Evolutionary conservation across 1,140 invertebrate genomes (phyloP), one percentile per base, ranked within the genome.

Genomic region (Drosophila albomicans): DNA sequence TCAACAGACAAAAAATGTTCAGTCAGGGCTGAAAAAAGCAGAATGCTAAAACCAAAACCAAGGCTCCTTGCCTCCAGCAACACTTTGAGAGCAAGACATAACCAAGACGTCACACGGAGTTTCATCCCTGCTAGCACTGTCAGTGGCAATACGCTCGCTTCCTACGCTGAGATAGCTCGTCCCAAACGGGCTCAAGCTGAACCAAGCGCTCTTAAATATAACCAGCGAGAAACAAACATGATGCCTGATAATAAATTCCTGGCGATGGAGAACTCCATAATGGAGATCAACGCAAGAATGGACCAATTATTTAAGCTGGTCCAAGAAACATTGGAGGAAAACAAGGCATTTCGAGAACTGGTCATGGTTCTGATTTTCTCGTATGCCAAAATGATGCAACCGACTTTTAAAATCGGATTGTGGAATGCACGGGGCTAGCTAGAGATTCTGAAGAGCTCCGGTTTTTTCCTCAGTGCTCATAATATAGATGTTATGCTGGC

Each of bases 291-390:
- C 16, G 16, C 38, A 10, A 72, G 45, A 58, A 64, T 64, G 59
- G 61, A 73, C 11, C 54, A 73, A 54, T n/a, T 59, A 28, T 59
- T 73, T 11, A 65, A 73, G 16, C 15, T 66, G 13, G n/a, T 73
- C 7, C 56, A 66, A 5, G 62, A 73, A 52, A 66, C 54, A 20
- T 13, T 49, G 20, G 51, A 63, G 35, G 25, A 51, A 6, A 75
- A 57, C 32, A 75, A 63, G 8, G 65, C 65, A 7, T 66, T 73
- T 5, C 28, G 62, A 38, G 70, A 65, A 49, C 16, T 62, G 41
- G 70, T 65, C 4, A 15, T 38, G 15, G 51, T 63, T 56, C 58
- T 63, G 0, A 70, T 70, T 41, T 8, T 10, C 3, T 10, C n/a
- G n/a, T n/a, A n/a, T n/a, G n/a, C n/a, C n/a, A n/a, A n/a, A n/a